These are phyloP conservation scores for zebrafish (Danio rerio) DNA, from an alignment of 2,113 vertebrate species.

Conservation along the genomic window GRCz12tu NC_133191.1:22395501-22396000, in stretches of 20 bases:
- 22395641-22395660: background rate
- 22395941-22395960: no score
- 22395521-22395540: conserved; percentile 50
- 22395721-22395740: background rate
- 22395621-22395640: background rate
- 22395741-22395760: background rate
- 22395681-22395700: background rate
- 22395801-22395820: background rate
- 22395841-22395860: no score
- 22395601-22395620: background rate
- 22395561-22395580: conserved; percentile 7
- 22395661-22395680: background rate
- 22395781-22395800: background rate
- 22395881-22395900: no score
- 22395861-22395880: no score
- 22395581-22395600: background rate
- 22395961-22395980: no score
- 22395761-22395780: conserved; percentile 1
- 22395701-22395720: background rate
- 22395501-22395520: conserved; percentile 72
- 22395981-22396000: no score
- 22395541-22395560: conserved; percentile 52
- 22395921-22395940: no score
- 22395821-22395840: background rate
- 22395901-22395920: no score